A percentile compares a stretch with the other conserved stretches of the same genome.
phyloP scores from a whole-genome alignment of 2,113 vertebrate species.

The Colistium nudipinnis region DNA sequence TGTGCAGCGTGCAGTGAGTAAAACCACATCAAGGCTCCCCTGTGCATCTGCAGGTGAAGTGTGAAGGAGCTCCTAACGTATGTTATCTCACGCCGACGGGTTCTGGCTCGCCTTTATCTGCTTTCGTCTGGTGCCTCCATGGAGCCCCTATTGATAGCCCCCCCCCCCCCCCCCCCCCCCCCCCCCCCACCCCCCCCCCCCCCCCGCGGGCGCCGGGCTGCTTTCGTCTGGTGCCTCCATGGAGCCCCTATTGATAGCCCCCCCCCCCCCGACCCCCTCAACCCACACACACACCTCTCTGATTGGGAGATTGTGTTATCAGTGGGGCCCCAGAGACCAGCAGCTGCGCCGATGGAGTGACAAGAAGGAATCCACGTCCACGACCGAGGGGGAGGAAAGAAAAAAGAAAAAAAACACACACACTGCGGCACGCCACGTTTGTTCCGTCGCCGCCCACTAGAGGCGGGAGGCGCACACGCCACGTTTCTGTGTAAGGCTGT shows the following conservation, averaged over 20 bases:
- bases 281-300: too few species aligned
- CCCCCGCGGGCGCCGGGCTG: too few species aligned
- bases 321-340: slow-evolving; percentile 56
- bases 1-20: background rate
- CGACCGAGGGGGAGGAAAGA: too few species aligned
- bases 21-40: background rate
- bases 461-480: too few species aligned
- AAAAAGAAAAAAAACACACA: background rate
- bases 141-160: slow-evolving; percentile 33
- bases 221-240: slow-evolving; percentile 52
- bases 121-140: slow-evolving; percentile 52
- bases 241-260: slow-evolving; percentile 33
- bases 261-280: slow-evolving; percentile 1
- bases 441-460: too few species aligned
- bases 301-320: slow-evolving; percentile 77
- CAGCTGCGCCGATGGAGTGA: slow-evolving; percentile 61
- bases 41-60: slow-evolving; percentile 5
- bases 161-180: slow-evolving; percentile 2
- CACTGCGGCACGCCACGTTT: slow-evolving; percentile 43
- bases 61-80: slow-evolving; percentile 18
- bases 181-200: too few species aligned
- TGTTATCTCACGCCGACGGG: slow-evolving; percentile 53
- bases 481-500: too few species aligned
- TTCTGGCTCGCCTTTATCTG: slow-evolving; percentile 67
- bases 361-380: slow-evolving; percentile 35